A percentile compares a stretch with the other conserved stretches of the same genome.
Evolutionary conservation across 2,888 invertebrate species (phyloP).

Genomic region (Entomobrya multifasciata): DNA sequence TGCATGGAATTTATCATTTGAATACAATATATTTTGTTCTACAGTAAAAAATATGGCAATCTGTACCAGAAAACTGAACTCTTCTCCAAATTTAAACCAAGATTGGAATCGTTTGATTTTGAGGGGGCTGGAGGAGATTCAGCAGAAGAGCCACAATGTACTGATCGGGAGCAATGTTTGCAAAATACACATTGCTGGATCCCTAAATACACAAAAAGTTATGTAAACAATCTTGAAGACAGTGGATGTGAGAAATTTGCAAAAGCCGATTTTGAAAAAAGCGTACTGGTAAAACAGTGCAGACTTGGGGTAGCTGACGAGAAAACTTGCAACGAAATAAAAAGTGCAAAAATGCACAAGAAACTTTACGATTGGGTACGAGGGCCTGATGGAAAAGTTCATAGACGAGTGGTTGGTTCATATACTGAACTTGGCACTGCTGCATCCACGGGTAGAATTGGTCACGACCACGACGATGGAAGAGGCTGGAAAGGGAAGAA

Average conservation of each 20-base stretch:
- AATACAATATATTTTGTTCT: background rate
- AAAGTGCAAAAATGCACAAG: background rate
- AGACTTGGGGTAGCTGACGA: background rate
- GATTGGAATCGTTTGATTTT: background rate
- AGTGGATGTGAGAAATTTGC: constrained; percentile 26
- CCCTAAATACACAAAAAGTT: constrained; percentile 56
- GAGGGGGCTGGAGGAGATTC: constrained; percentile 6
- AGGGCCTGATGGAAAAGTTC: constrained; percentile 53
- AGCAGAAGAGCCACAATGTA: background rate
- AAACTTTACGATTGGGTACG: constrained; percentile 52
- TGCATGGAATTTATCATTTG: no score
- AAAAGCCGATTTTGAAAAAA: constrained; percentile 6
- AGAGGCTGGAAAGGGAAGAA: background rate
- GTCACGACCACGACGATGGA: background rate
- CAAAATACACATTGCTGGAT: constrained; percentile 52
- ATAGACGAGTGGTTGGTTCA: constrained; percentile 27
- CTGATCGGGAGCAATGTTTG: background rate
- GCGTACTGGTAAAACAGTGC: background rate
- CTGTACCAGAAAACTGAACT: constrained; percentile 50
- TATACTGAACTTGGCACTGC: constrained; percentile 48
- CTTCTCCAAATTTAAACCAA: background rate
- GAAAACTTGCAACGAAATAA: background rate
- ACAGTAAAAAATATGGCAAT: constrained; percentile 51
- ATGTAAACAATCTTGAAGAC: background rate
- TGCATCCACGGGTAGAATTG: background rate